Evolutionary conservation across 2,888 invertebrate genomes (phyloP).

Genomic region (Eupithecia dodoneata): DNA sequence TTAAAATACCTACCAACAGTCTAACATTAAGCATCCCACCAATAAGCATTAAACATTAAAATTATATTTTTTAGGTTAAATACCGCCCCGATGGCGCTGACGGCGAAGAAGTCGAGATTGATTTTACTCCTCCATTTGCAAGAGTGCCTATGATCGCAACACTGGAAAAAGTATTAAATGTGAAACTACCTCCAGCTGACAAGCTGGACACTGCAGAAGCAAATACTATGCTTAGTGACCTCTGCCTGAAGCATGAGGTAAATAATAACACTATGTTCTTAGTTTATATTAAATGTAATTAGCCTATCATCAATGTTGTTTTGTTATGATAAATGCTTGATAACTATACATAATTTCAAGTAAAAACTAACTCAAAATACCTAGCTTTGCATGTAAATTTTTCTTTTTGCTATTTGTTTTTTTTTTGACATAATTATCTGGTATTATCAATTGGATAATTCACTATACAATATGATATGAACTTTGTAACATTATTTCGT

Average conservation of each 20-base stretch:
- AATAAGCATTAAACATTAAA: neutral
- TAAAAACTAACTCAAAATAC: too few species aligned
- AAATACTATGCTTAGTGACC: constrained; percentile 89
- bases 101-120: constrained; percentile 92
- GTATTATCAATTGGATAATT: neutral
- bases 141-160: constrained; percentile 95
- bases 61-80: constrained; percentile 71
- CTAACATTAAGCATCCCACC: too few species aligned
- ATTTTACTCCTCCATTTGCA: constrained; percentile 99
- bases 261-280: constrained; percentile 16
- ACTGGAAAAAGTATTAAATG: constrained; percentile 91
- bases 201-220: constrained; percentile 88
- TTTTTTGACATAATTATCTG: too few species aligned
- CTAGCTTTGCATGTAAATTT: too few species aligned
- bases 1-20: too few species aligned
- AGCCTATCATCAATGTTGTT: neutral
- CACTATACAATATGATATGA: too few species aligned
- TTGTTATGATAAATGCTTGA: neutral
- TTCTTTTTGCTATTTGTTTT: too few species aligned
- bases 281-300: neutral
- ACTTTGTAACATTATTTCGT: neutral
- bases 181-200: constrained; percentile 89
- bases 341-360: too few species aligned
- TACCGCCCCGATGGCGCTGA: constrained; percentile 97
- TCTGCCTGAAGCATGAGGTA: constrained; percentile 89